These are phyloP conservation scores for Donacobius atricapilla DNA, from an alignment of 2,113 vertebrate genomes.

Conservation along the genomic window DNA sequence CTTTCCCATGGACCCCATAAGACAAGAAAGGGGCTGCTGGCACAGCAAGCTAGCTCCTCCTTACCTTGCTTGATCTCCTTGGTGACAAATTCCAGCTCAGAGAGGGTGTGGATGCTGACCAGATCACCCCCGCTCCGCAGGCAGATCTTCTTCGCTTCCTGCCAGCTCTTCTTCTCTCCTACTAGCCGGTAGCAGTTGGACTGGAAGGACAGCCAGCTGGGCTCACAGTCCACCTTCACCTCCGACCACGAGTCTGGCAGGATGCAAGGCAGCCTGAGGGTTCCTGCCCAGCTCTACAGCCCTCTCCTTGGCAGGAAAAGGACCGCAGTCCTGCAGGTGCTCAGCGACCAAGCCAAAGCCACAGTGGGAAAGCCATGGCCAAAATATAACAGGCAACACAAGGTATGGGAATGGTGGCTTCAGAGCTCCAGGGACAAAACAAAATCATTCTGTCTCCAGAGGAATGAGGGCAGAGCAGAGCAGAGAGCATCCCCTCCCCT, in stretches of 20 bases:
- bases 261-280: not conserved
- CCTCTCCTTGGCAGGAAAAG: not conserved
- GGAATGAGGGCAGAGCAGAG: not conserved
- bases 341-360: not conserved
- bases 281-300: not conserved
- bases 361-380: fast-evolving
- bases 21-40: not conserved
- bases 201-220: conserved; percentile 92
- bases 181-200: conserved; percentile 90
- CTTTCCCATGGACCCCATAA: not conserved
- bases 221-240: conserved; percentile 86
- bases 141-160: conserved; percentile 84
- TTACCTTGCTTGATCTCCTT: conserved; percentile 86
- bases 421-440: not conserved
- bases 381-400: not conserved
- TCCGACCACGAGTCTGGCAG: conserved; percentile 69
- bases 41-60: not conserved
- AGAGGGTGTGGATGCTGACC: conserved; percentile 90
- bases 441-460: not conserved
- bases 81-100: conserved; percentile 91
- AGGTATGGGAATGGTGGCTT: not conserved
- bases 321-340: fast-evolving
- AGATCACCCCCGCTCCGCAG: conserved; percentile 86
- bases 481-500: not conserved
- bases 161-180: conserved; percentile 86